A percentile compares a stretch with the other conserved stretches of the same genome.
Evolutionary conservation across 2,888 invertebrate genomes (phyloP).

Genomic region (Ornithoptera priamus): DNA sequence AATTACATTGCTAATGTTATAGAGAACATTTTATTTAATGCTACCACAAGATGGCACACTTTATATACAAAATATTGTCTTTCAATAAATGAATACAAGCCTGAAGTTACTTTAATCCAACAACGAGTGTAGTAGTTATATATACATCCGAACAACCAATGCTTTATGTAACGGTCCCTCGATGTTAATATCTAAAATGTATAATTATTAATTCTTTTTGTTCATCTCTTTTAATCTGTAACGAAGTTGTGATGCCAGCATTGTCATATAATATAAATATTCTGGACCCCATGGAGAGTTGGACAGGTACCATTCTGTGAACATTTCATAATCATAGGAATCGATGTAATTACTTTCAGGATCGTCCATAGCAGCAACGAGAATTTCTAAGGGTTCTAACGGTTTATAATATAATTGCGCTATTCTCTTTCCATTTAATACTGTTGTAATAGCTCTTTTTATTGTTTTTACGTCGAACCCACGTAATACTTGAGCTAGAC

Average conservation of each 20-base stretch:
- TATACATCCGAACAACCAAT: too few species aligned
- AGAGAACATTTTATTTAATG: too few species aligned
- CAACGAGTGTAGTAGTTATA: too few species aligned
- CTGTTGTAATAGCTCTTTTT: constrained; percentile 57
- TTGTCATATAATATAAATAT: constrained; percentile 53
- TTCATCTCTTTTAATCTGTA: constrained; percentile 64
- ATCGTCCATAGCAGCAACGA: constrained; percentile 62
- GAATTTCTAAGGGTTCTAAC: constrained; percentile 72
- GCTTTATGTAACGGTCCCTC: too few species aligned
- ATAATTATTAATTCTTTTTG: constrained; percentile 37
- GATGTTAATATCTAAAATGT: too few species aligned
- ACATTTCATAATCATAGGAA: constrained; percentile 68
- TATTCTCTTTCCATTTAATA: constrained; percentile 72
- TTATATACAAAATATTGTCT: too few species aligned
- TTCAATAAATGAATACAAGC: too few species aligned
- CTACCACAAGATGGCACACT: too few species aligned
- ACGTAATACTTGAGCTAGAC: constrained; percentile 74
- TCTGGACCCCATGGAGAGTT: constrained; percentile 60
- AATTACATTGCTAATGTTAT: too few species aligned
- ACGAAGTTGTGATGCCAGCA: constrained; percentile 56
- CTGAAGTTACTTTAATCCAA: too few species aligned
- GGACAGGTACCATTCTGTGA: constrained; percentile 68
- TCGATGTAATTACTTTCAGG: constrained; percentile 56
- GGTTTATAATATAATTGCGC: constrained; percentile 77
- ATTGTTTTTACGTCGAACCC: constrained; percentile 78